Conservation (phyloP, 2,888 invertebrate genomes). For the Drosophila cyrtoloma region DNA sequence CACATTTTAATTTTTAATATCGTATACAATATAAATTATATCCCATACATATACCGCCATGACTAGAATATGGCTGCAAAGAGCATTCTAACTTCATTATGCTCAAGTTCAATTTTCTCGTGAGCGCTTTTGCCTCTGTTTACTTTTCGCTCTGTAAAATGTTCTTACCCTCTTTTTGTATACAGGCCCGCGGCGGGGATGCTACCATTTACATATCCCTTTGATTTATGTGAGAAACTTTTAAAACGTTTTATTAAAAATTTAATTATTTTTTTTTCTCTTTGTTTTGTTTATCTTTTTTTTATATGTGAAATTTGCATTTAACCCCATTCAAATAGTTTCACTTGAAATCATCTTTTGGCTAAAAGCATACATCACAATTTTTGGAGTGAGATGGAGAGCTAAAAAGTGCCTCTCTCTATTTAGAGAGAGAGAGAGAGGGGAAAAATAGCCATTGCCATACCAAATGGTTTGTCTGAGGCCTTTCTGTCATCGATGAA, state of each 20-base stretch:
- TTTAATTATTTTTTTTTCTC: slow-evolving; percentile 41
- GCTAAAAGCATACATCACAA: slow-evolving; percentile 16
- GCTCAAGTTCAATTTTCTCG: not conserved
- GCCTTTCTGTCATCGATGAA: not conserved
- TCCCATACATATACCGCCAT: not conserved
- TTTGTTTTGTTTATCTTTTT: not conserved
- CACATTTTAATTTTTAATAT: too few relatives aligned
- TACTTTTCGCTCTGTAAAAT: slow-evolving; percentile 2
- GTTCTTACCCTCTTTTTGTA: not conserved
- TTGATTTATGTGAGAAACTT: slow-evolving; percentile 68
- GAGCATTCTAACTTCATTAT: not conserved
- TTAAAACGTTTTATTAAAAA: slow-evolving; percentile 63
- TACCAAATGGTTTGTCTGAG: slow-evolving; percentile 37
- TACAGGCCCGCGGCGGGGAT: not conserved
- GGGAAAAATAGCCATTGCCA: not conserved
- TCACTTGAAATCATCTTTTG: not conserved
- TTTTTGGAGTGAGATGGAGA: too few relatives aligned
- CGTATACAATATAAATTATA: not conserved
- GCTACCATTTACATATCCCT: slow-evolving; percentile 21
- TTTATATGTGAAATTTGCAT: slow-evolving; percentile 5
- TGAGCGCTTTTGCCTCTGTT: not conserved
- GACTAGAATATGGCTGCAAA: not conserved
- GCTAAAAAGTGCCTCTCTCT: not conserved
- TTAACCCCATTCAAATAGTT: not conserved
- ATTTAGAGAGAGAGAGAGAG: not conserved